Base-by-base conservation (phyloP, 1,140 invertebrate genomes). In the Coenobita brevimanus region DNA sequence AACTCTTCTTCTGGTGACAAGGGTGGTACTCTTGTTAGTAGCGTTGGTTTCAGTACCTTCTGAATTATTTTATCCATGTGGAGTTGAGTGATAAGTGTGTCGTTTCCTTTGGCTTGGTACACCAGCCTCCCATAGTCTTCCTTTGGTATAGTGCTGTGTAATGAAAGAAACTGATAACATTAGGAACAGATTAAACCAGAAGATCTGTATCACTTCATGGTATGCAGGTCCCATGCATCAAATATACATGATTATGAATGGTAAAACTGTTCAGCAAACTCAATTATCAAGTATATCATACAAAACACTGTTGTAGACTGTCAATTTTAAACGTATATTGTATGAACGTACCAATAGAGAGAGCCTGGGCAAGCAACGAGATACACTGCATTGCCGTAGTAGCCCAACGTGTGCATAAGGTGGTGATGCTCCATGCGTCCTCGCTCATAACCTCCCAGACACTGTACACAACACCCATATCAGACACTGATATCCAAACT, bases 371-470 rank as follows among this genome's bases (percentile, higher is more conserved):
- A 87, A 43, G 75, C 85, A 24, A 87, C 75, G 62, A 80, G n/a
- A 21, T 87, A 87, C 1, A 87, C 46, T 33, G 46, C 46, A 43
- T 87, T 87, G 27, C 85, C 85, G 60, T 80, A 87, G 46, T 87
- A 87, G 27, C 85, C 85, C 6, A 87, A 33, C 30, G 76, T 80
- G 50, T 80, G 78, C 85, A 87, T 87, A n/a, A 80, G 36, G 64
- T 60, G 85, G 30, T 81, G 67, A 21, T 87, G 85, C n/a, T 87
- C 85, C 76, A 87, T 81, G 10, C 78, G 75, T 33, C 85, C 85
- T 41, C 43, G 67, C 46, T 87, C 85, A 21, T 87, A 87, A 0
- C 85, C 85, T 0, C 78, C 78, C 0, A 87, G 43, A 73, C 85
- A 87, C 85, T 87, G 46, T 24, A 80, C 79, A 38, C 27, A 76